Evolutionary conservation across 2,888 invertebrate species (phyloP), one percentile per base, ranked within the genome.

Genomic region (Sipha maydis): DNA sequence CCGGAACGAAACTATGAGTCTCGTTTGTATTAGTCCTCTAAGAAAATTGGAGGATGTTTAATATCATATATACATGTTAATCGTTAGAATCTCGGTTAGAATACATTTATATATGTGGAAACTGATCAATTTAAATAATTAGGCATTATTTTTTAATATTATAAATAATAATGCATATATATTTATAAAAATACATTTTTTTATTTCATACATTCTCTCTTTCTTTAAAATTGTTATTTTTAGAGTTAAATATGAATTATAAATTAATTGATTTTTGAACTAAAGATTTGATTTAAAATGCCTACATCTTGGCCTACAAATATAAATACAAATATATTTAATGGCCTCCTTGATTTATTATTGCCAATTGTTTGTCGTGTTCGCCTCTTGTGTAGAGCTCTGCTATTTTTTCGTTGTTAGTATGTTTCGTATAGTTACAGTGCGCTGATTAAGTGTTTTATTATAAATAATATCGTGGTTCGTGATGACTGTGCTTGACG

Each of bases 1-100:
- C 34, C 56, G 79, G 11, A 17, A 61, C n/a, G 61, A 41, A 82
- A 82, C 69, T n/a, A 41, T 69, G 31, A 69, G n/a, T 69, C 69
- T 48, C 31, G 14, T 11, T 14, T 31, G 7, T 28, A 4, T 82
- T 19, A 28, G 48, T 82, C 1, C 19, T 28, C 9, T 77, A 17
- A 17, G 77, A 14, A 77, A 48, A 54, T 54, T 28, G 77, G 17
- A 5, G 54, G 48, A 31, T 17, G 19, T 54, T 77, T 28, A 48
- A 54, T 48, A 19, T 0, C 21, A 54, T 38, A 21, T 19, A 14
- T 38, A 25, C 7, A 38, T 61, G 19, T 61, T 5, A 21, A 61
- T 21, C 2, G 61, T 61, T 14, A 25, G 21, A 3, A 61, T 25
- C 19, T 61, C 19, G 11, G 25, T 17, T 17, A 17, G 1, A 14